Evolutionary conservation across 2,888 invertebrate species (phyloP), one percentile per base, ranked within the genome.

Genomic region (Epicampocera succincta): DNA sequence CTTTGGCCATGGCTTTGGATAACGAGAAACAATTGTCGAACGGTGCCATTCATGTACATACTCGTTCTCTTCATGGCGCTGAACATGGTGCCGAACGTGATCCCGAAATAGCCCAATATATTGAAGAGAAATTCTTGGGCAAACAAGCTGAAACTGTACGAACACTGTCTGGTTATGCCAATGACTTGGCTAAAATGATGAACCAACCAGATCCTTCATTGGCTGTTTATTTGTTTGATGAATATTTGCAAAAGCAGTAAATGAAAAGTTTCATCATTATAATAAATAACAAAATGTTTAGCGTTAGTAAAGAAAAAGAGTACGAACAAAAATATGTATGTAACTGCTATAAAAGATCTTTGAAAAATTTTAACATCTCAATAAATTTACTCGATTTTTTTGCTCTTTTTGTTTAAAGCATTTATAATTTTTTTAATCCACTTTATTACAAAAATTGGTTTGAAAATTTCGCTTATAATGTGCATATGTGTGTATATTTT

Each of bases 71-170:
- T 3, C 92, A 92, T 86, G 91, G 92, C 71, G 48, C 71, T 69
- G 81, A 92, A 92, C 94, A 94, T 83, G 91, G 92, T 72, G 46
- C 71, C 68, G 81, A 92, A 92, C 94, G 94, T 83, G 95, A 95
- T 86, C 94, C 95, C 79, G 94, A 94, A 92, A 92, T 95, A 83
- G 93, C 95, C 15, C 95, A 95, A 84, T 96, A 94, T 87, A 88
- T 97, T 1, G 96, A 96, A 85, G 95, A 96, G 85, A 93, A 95
- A 85, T 96, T 95, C 91, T 92, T 95, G 72, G 93, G 94, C 86
- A 91, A 93, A 79, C 95, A 96, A 66, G 92, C 95, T 0, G 92
- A 94, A 60, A 92, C 90, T 12, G 93, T 97, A 85, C 93, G 96
- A 52, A 92, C 93, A 50, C 90, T 96, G 38, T 93, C 96, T 21